A percentile compares a stretch with the other conserved stretches of the same genome.
Conservation (phyloP, 2,888 invertebrate genomes). For the Limnephilus auricula region DNA sequence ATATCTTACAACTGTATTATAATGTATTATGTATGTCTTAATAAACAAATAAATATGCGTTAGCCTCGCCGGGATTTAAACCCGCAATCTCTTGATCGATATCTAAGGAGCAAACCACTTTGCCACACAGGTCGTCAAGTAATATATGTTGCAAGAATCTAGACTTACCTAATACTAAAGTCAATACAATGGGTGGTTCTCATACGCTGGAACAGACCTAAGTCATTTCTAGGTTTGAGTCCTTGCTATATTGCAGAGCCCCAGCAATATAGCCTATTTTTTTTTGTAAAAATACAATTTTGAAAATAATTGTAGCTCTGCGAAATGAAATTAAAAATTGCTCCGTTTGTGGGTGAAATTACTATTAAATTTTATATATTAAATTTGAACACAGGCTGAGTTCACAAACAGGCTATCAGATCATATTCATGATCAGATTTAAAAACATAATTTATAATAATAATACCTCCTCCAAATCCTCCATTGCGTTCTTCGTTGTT, state of each 20-base stretch:
- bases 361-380: no score
- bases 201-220: no score
- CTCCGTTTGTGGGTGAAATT: neutral
- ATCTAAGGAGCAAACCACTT: no score
- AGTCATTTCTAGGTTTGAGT: no score
- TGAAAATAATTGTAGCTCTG: neutral
- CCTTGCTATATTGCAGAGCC: neutral
- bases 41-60: no score
- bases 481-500: slow-evolving; percentile 60
- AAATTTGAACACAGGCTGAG: neutral
- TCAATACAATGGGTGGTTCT: neutral
- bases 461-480: slow-evolving; percentile 52
- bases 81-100: no score
- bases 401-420: neutral
- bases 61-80: no score
- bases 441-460: neutral
- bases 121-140: no score
- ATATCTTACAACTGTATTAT: no score
- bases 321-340: neutral
- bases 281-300: neutral
- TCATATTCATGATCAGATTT: neutral
- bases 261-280: neutral
- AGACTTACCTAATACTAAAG: slow-evolving; percentile 43
- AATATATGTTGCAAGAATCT: slow-evolving; percentile 29
- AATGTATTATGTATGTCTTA: no score